Evolutionary conservation across 2,797 vertebrate species (phyloP).

Genomic region (Xiphophorus birchmanni): DNA sequence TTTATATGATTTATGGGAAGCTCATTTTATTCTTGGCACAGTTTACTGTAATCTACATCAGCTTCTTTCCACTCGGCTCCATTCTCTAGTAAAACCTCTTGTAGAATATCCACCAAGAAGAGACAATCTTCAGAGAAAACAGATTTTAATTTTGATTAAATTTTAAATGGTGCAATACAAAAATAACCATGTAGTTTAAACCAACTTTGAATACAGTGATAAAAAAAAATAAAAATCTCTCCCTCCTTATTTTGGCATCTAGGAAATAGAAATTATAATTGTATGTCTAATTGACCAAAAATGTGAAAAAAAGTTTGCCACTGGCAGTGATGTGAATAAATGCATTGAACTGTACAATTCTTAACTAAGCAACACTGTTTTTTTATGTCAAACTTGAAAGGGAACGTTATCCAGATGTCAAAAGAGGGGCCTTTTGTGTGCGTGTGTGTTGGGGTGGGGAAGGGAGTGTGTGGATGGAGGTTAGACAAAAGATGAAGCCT

Average conservation of each 20-base stretch:
- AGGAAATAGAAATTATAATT: neutral
- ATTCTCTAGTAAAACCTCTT: neutral
- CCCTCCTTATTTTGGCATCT: neutral
- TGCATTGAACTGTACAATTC: neutral
- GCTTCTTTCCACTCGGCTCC: conserved; percentile 18
- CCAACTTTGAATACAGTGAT: neutral
- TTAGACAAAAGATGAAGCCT: neutral
- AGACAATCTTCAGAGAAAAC: neutral
- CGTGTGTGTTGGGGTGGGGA: no score
- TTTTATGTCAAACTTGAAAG: neutral
- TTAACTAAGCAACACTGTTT: neutral
- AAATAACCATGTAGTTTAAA: neutral
- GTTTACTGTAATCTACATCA: conserved; percentile 9
- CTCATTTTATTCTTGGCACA: conserved; percentile 21
- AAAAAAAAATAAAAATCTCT: neutral
- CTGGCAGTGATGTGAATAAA: neutral
- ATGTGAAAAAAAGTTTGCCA: neutral
- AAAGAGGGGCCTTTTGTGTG: neutral
- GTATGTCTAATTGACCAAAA: neutral
- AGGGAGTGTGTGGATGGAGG: no score
- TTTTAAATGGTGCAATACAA: neutral
- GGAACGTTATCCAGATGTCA: neutral
- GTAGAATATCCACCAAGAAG: neutral
- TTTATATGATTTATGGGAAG: conserved; percentile 24
- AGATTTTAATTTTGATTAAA: neutral